Percentiles rank a stretch among this genome's conserved stretches.
Evolutionary conservation across 1,140 invertebrate species (phyloP).

Genomic region (Antheraea pernyi): DNA sequence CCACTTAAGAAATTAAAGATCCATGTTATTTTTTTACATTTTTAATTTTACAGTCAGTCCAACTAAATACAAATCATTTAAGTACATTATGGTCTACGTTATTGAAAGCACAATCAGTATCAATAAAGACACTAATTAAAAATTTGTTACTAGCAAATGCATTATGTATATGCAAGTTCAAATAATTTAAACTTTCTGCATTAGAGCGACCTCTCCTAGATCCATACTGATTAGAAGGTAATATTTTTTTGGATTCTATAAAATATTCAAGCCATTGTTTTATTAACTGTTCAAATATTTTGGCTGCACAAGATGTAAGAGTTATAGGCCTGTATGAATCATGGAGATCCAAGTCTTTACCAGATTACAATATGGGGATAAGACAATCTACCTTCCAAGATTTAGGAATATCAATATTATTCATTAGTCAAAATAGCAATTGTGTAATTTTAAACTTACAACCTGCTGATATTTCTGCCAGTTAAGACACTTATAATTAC

Average conservation of each 20-base stretch:
- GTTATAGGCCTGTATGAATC: conserved; percentile 25
- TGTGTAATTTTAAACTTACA: conserved; percentile 1
- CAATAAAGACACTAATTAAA: neutral
- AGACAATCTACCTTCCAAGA: conserved; percentile 8
- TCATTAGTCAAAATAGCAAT: neutral
- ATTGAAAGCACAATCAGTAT: neutral
- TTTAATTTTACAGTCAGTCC: neutral
- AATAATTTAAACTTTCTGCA: too few species aligned
- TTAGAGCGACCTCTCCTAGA: conserved; percentile 23
- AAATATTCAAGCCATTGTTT: conserved; percentile 26
- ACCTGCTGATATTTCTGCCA: conserved; percentile 10
- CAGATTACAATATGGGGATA: conserved; percentile 1
- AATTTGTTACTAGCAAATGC: too few species aligned
- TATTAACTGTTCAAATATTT: conserved; percentile 32
- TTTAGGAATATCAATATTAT: neutral
- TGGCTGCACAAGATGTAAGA: conserved; percentile 25
- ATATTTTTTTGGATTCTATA: conserved; percentile 20
- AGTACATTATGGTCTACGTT: neutral
- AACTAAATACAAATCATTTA: neutral
- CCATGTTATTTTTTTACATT: too few species aligned
- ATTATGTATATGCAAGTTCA: too few species aligned
- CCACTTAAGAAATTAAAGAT: conserved; percentile 2
- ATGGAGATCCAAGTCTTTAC: conserved; percentile 1
- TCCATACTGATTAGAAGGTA: conserved; percentile 30
- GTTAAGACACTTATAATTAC: conserved; percentile 14